These are phyloP conservation scores for Apis florea DNA, from an alignment of 1,140 invertebrate genomes.

Conservation along the genomic window DNA sequence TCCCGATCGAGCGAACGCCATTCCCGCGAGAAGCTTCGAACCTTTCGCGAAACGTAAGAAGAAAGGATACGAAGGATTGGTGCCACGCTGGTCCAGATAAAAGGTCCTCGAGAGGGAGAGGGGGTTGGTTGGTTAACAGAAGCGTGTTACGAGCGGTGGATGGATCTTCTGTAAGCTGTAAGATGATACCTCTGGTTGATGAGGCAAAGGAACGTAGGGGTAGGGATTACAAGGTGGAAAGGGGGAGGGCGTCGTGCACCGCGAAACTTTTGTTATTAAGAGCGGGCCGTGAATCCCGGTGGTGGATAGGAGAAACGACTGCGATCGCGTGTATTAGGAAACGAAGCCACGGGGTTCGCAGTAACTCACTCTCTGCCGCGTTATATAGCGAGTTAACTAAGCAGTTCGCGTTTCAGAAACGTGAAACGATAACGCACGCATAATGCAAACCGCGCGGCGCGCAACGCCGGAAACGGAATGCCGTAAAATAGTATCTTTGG, in stretches of 20 bases:
- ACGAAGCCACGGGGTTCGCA: slow-evolving; percentile 47
- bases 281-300: slow-evolving; percentile 38
- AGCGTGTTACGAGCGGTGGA: slow-evolving; percentile 62
- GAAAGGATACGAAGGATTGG: slow-evolving; percentile 21
- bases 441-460: slow-evolving; percentile 23
- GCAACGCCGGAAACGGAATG: slow-evolving; percentile 34
- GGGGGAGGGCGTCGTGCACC: slow-evolving; percentile 11
- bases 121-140: slow-evolving; percentile 58
- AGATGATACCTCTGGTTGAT: slow-evolving; percentile 66
- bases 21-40: slow-evolving; percentile 12
- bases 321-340: slow-evolving; percentile 63
- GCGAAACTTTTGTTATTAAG: slow-evolving; percentile 68
- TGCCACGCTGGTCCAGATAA: not conserved
- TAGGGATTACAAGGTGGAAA: too few species aligned
- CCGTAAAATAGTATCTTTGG: slow-evolving; percentile 46
- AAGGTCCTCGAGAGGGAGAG: slow-evolving; percentile 31
- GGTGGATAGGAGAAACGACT: slow-evolving; percentile 47
- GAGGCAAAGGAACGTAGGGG: slow-evolving; percentile 31
- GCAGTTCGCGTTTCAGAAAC: slow-evolving; percentile 59
- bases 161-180: slow-evolving; percentile 67
- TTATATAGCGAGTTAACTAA: slow-evolving; percentile 40
- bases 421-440: slow-evolving; percentile 56
- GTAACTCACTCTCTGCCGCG: slow-evolving; percentile 38
- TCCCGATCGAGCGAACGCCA: not conserved
- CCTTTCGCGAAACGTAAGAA: slow-evolving; percentile 47